These are phyloP conservation scores for Gymnobelideus leadbeateri DNA, from an alignment of 2,113 vertebrate genomes.

Conservation along the genomic window DNA sequence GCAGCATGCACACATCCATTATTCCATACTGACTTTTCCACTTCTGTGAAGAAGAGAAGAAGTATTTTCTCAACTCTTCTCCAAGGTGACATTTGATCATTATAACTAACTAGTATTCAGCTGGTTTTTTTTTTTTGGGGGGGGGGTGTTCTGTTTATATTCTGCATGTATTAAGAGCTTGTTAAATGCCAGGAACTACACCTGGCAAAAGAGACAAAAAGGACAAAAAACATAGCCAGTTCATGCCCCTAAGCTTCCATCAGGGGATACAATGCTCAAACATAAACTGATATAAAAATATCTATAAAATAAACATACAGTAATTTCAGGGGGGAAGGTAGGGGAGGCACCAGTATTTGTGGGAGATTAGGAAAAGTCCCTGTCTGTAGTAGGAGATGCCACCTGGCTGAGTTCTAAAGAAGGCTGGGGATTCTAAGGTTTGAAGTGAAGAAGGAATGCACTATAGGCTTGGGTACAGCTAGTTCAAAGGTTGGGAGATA, in stretches of 20 bases:
- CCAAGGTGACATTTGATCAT: neutral
- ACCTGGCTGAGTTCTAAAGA: too few species aligned
- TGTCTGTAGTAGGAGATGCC: neutral
- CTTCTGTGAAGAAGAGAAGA: neutral
- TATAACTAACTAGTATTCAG: neutral
- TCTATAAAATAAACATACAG: too few species aligned
- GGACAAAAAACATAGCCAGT: neutral
- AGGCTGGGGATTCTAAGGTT: too few species aligned
- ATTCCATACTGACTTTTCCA: neutral
- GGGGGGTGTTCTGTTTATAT: neutral
- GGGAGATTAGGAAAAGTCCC: neutral
- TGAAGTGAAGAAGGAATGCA: neutral
- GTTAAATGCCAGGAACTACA: neutral
- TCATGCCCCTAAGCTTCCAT: neutral
- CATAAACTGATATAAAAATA: neutral
- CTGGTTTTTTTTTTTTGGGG: neutral
- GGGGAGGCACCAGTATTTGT: too few species aligned
- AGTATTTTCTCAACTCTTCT: neutral
- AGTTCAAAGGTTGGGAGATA: neutral
- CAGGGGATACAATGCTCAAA: neutral
- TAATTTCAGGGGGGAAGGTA: too few species aligned
- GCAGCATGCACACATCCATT: neutral
- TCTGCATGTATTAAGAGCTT: neutral
- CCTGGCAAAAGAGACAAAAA: neutral
- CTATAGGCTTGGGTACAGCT: neutral